Base-by-base conservation (phyloP, 2,113 vertebrate genomes). In the Chamaetylas fuelleborni region DNA sequence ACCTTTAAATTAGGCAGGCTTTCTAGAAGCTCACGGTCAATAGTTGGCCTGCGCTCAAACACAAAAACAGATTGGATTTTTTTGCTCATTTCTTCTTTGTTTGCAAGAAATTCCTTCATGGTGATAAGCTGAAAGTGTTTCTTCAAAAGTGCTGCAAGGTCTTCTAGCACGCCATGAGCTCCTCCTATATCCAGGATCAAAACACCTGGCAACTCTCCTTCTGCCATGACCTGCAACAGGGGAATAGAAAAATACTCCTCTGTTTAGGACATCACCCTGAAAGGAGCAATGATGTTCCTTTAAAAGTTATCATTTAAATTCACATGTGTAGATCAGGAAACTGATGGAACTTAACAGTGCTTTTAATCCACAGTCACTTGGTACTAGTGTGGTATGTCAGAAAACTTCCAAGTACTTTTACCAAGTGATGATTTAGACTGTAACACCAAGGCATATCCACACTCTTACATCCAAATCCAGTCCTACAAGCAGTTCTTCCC, bases 1-100 rank as follows among this genome's bases (percentile, higher is more conserved):
- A 98, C 97, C 91, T 98, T 98, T 81, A 99, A 94, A 3, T 95
- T 94, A 4, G 98, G 98, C 73, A 98, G 95, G 18, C 70, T 96
- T 73, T 97, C 72, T 31, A 98, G 95, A 31, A 99, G 97, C 29
- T 95, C 86, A 12, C 0, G 33, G 82, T 97, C 85, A 51, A 98
- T 64, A 25, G 51, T 42, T 11, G 97, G 95, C 26, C 43, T 67
- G 45, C 17, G 2, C 4, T 90, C 89, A 97, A 98, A 98, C 23
- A 98, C 56, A 7, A 98, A 98, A 38, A 98, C 2, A 4, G 97
- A 97, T 9, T 93, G 95, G 79, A 98, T 98, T 90, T 96, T 98
- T 90, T 96, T 91, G 38, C 95, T 61, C 42, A 97, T 69, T 48
- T 97, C 51, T 43, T 96, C 76, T 84, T 97, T 98, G 90, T 96